Percentiles rank a stretch among this genome's conserved stretches.
These are phyloP conservation scores for Zaprionus lineosus DNA, from an alignment of 2,888 invertebrate species.

Conservation along the genomic window DNA sequence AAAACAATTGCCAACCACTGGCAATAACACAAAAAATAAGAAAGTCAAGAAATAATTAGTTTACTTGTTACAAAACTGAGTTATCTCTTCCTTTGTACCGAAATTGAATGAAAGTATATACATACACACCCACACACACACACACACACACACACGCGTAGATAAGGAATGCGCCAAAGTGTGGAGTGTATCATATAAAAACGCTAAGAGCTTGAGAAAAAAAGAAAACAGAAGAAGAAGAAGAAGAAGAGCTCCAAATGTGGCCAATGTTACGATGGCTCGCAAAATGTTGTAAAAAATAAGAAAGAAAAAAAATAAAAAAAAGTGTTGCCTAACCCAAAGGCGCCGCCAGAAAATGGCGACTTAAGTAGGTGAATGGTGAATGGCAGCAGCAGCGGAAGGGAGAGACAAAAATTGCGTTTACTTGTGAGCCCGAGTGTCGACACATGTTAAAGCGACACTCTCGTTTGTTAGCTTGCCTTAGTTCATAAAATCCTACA, in stretches of 20 bases:
- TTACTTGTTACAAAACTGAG: constrained; percentile 78
- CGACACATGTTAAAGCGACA: no score
- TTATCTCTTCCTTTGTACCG: constrained; percentile 65
- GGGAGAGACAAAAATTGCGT: constrained; percentile 14
- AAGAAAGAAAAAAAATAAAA: constrained; percentile 26
- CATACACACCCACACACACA: constrained; percentile 24
- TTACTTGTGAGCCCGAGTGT: not conserved
- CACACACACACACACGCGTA: constrained; percentile 17
- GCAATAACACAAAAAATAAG: constrained; percentile 25
- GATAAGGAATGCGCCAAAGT: constrained; percentile 41
- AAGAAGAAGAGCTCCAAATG: constrained; percentile 27
- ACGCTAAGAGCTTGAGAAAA: no score
- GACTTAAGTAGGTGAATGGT: constrained; percentile 28
- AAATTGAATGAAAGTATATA: constrained; percentile 69
- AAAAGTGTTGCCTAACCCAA: constrained; percentile 63
- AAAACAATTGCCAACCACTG: constrained; percentile 38
- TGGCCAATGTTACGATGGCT: constrained; percentile 32
- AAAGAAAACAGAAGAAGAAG: no score
- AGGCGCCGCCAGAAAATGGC: constrained; percentile 39
- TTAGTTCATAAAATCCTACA: no score
- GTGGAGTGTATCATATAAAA: constrained; percentile 56
- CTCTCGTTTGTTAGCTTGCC: no score
- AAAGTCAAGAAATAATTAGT: constrained; percentile 77
- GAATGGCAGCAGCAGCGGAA: not conserved
- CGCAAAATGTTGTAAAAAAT: not conserved